phyloP scores from a whole-genome alignment of 2,888 invertebrate genomes.

The Eucera pruinosa region DNA sequence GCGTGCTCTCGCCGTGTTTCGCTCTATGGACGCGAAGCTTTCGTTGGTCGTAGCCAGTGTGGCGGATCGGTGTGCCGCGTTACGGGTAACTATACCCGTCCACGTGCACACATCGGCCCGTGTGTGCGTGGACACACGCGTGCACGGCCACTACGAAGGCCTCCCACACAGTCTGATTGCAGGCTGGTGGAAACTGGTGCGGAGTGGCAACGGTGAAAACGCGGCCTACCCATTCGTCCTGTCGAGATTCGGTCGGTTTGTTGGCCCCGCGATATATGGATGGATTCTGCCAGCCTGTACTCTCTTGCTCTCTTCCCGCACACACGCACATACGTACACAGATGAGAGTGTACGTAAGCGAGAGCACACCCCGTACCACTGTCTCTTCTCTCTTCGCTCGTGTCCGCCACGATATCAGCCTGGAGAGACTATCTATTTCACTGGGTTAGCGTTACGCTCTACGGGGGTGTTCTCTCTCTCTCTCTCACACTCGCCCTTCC shows the following conservation, averaged over 20 bases:
- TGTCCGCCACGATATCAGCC: conserved; percentile 88
- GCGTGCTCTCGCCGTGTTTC: conserved; percentile 28
- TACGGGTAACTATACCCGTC: conserved; percentile 69
- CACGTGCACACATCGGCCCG: conserved; percentile 18
- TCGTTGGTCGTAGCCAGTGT: conserved; percentile 66
- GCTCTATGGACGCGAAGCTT: conserved; percentile 62
- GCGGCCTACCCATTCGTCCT: conserved; percentile 79
- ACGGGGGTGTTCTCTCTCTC: conserved; percentile 34
- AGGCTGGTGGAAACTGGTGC: conserved; percentile 58
- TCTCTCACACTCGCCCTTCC: not conserved
- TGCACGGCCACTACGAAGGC: too few relatives aligned
- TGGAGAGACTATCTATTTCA: conserved; percentile 84
- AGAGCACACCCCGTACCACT: conserved; percentile 1
- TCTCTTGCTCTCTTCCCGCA: conserved; percentile 39
- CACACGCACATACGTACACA: not conserved
- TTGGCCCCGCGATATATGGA: conserved; percentile 80
- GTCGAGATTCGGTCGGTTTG: conserved; percentile 82
- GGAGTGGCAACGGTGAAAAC: conserved; percentile 76
- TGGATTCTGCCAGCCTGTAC: conserved; percentile 72
- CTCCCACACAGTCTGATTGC: conserved; percentile 16
- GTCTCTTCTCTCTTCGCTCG: conserved; percentile 40
- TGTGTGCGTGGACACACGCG: not conserved
- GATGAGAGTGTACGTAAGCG: not conserved
- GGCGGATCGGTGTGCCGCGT: conserved; percentile 67
- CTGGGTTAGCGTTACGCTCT: conserved; percentile 79